Evolutionary conservation across 1,140 invertebrate genomes (phyloP), one percentile per base, ranked within the genome.

Genomic region (Whitmania pigra): DNA sequence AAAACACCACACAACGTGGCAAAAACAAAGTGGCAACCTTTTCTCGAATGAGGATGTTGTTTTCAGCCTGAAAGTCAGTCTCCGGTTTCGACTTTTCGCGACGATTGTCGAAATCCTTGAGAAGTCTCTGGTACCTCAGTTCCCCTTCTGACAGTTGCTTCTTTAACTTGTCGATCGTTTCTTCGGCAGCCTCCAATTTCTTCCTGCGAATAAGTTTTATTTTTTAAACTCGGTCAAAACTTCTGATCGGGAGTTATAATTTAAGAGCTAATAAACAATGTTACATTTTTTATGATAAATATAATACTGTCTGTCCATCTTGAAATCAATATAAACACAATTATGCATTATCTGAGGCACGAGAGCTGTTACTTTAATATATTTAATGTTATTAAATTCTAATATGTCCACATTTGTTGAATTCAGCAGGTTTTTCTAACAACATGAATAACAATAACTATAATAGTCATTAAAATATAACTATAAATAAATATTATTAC

Each of bases 21-120:
- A 72, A 84, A n/a, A n/a, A n/a, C n/a, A 36, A 36, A 36, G 31
- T 2, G 31, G 9, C 66, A 72, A 84, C 83, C 79, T 84, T 84
- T 76, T 84, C 82, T 69, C 83, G 74, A 25, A 77, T 82, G 0
- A 84, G 76, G 17, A 84, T 71, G 72, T 83, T 82, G 11, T 84
- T 80, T 74, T 84, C 82, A 22, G 83, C 80, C 75, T 83, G 82
- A 29, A 84, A 78, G 75, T 84, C 83, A 49, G 83, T 81, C 72
- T 80, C 80, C 17, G 76, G 78, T 66, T 78, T 81, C 43, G 80
- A 77, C 73, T 82, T 78, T 66, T 81, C 81, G 73, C 79, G 79
- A 71, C 79, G 82, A 20, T 76, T 55, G 22, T 75, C 75, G 76
- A 83, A 81, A 57, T 83, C 79, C 73, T 76, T 78, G 66, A 80